A percentile compares a stretch with the other conserved stretches of the same genome.
Evolutionary conservation across 92 coral and sea anemone genomes (phyloP).

Genomic region (Ricordea florida): DNA sequence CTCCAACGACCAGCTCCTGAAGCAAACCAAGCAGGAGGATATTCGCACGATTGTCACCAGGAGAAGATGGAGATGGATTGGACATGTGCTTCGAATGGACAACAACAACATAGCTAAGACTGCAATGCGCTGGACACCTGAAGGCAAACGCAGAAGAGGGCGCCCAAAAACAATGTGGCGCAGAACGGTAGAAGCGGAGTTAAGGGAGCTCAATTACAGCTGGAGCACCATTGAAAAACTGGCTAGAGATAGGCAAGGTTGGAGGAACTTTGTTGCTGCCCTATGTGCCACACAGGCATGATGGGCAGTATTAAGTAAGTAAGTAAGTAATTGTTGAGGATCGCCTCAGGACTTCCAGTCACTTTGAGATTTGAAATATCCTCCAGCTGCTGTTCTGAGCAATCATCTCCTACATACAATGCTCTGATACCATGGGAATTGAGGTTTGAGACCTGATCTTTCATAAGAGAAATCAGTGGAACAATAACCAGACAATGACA

Average conservation of each 20-base stretch:
- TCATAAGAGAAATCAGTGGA: neutral
- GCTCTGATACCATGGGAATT: neutral
- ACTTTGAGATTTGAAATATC: neutral
- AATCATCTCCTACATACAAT: neutral
- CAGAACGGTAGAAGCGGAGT: too few species aligned
- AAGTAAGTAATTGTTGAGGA: neutral
- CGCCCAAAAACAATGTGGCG: too few species aligned
- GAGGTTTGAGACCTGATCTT: neutral
- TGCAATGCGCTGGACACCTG: too few species aligned
- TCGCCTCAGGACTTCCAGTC: neutral
- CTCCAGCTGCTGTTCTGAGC: neutral
- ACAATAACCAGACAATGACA: neutral
- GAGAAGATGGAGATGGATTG: too few species aligned
- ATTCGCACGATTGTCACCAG: too few species aligned
- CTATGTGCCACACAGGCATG: constrained; percentile 28
- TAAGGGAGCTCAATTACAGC: constrained; percentile 23
- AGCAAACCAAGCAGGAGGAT: too few species aligned
- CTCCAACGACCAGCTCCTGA: too few species aligned
- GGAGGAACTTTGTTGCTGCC: constrained; percentile 30
- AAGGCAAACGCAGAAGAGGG: too few species aligned
- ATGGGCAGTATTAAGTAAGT: constrained; percentile 27
- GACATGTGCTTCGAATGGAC: too few species aligned
- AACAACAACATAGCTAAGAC: too few species aligned
- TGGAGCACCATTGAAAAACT: constrained; percentile 24
- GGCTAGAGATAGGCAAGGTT: constrained; percentile 15